Base-by-base conservation (phyloP, 2,113 vertebrate genomes). In the Rallus limicola region DNA sequence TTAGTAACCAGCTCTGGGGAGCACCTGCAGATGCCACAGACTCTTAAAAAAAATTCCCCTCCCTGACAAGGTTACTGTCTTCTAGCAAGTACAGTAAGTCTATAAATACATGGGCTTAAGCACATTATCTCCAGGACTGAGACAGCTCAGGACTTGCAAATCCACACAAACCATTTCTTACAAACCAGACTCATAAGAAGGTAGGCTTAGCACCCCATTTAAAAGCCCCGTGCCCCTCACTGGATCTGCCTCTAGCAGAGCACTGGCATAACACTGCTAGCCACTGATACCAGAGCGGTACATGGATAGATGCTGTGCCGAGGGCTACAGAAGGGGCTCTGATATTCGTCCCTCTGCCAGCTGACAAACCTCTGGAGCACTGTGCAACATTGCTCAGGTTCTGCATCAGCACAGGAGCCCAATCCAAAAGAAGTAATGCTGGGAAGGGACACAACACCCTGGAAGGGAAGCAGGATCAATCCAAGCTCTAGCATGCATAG, bases 41-140 rank as follows among this genome's bases (percentile, higher is more conserved):
- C 7, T 88, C 16, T 64, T 69, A 31, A 38, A 24, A 33, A 18
- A n/a, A 12, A 26, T 28, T 60, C 29, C 29, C 20, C 58, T 63
- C 59, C 34, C 60, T 64, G 42, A 74, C 10, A 80, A 77, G 68
- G 76, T 88, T 92, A 88, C 63, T 53, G 8, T 81, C 75, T 78
- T 89, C 86, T 50, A 83, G 24, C 33, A 74, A 90, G 20, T 63
- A 90, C 52, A 68, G 46, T 67, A 86, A 88, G 33, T 92, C 82
- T 93, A 93, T 86, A 96, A 96, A 93, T 81, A 94, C 5, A 68
- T 29, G 8, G 25, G 48, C 69, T 83, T 94, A 93, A 93, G 79
- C 42, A 85, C 42, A 42, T 86, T 85, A 95, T 70, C 78, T 63
- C 46, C 64, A 72, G 63, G 70, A 91, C 74, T 69, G 84, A 95